A percentile compares a stretch with the other conserved stretches of the same genome.
phyloP scores from a whole-genome alignment of 1,140 invertebrate species.

The Drosophila pandora region DNA sequence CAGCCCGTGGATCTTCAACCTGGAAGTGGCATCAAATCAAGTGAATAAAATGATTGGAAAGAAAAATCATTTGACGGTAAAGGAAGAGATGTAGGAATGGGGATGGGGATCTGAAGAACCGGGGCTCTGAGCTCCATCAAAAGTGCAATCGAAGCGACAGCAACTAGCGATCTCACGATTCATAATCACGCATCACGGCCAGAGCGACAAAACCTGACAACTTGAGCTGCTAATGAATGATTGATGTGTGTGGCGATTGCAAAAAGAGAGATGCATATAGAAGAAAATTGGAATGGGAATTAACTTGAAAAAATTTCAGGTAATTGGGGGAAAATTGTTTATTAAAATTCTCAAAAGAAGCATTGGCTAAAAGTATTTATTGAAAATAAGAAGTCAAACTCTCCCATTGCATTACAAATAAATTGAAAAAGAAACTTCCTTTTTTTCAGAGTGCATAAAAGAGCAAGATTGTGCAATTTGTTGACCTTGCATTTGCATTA shows the following conservation, averaged over 20 bases:
- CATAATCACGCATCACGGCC: conserved; percentile 59
- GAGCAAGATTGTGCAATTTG: conserved; percentile 47
- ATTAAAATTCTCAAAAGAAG: no score
- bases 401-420: no score
- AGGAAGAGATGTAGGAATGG: neutral
- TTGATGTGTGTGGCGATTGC: conserved; percentile 68
- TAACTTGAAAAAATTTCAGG: conserved; percentile 2
- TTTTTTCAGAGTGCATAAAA: conserved; percentile 16
- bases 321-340: neutral
- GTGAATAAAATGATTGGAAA: conserved; percentile 49
- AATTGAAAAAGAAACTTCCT: no score
- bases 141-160: conserved; percentile 35
- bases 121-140: conserved; percentile 36
- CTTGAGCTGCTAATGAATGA: conserved; percentile 81
- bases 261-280: conserved; percentile 9
- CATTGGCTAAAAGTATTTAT: no score
- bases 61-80: conserved; percentile 10
- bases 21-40: conserved; percentile 40
- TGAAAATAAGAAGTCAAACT: neutral
- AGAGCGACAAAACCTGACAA: conserved; percentile 68
- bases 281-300: neutral
- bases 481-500: conserved; percentile 81
- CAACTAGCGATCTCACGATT: conserved; percentile 45
- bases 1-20: conserved; percentile 15
- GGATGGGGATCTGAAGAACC: neutral